phyloP scores from a whole-genome alignment of 2,888 invertebrate genomes.

The Koerneria pararmatus region DNA sequence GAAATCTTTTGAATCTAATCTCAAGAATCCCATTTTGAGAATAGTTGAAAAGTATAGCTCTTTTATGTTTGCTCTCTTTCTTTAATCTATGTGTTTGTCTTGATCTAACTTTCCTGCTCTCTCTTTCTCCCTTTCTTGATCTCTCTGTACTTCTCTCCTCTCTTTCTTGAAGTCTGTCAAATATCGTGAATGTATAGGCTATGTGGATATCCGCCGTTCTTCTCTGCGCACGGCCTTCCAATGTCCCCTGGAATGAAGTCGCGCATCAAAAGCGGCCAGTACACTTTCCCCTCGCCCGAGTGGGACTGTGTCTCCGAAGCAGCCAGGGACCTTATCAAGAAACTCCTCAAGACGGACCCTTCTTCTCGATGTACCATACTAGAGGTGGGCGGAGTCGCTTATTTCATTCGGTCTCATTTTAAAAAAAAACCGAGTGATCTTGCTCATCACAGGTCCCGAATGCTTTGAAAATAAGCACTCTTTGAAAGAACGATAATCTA shows the following conservation, averaged over 20 bases:
- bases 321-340: constrained; percentile 86
- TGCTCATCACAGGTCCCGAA: neutral
- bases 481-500: no score
- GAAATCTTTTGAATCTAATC: neutral
- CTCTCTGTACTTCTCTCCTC: neutral
- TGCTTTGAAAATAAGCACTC: neutral
- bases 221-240: constrained; percentile 91
- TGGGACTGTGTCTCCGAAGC: constrained; percentile 90
- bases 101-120: no score
- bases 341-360: constrained; percentile 90
- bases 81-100: no score
- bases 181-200: no score
- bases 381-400: constrained; percentile 75
- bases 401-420: neutral
- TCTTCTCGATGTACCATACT: constrained; percentile 82
- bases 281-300: constrained; percentile 91
- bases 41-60: no score
- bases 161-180: no score
- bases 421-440: neutral
- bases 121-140: no score
- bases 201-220: constrained; percentile 98
- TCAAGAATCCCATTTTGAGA: neutral
- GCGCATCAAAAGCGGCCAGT: constrained; percentile 83
- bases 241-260: constrained; percentile 99
- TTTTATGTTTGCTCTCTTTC: no score